Evolutionary conservation across 2,797 vertebrate species (phyloP).

Genomic region (Sebastes diploproa): DNA sequence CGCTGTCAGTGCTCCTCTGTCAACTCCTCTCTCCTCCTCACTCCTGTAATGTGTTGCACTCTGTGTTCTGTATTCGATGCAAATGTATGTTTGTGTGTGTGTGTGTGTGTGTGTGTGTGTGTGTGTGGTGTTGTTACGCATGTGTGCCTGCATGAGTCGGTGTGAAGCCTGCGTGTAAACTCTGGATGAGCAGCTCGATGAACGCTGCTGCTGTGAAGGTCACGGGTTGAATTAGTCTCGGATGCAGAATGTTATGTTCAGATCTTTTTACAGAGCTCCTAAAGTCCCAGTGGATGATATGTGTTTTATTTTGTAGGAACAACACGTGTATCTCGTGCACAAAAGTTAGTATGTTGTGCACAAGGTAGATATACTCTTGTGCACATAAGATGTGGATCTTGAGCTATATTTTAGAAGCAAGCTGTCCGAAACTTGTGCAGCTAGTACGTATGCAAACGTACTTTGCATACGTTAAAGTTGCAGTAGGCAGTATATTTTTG

Average conservation of each 20-base stretch:
- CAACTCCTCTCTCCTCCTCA: background rate
- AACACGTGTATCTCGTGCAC: background rate
- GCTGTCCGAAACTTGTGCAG: background rate
- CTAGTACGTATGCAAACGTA: too few species aligned
- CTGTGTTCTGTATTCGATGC: background rate
- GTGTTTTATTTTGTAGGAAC: background rate
- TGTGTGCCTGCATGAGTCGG: conserved; percentile 20
- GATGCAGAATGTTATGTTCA: background rate
- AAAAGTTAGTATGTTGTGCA: background rate
- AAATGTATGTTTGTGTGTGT: background rate
- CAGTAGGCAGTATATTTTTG: too few species aligned
- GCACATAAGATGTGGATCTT: background rate
- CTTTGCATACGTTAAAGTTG: background rate
- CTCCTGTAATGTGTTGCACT: background rate
- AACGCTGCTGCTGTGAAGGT: background rate
- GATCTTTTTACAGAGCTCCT: background rate
- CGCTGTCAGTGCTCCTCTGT: background rate
- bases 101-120: background rate
- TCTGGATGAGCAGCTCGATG: background rate
- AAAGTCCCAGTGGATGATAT: background rate
- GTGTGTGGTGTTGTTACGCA: conserved; percentile 18
- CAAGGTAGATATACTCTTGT: background rate
- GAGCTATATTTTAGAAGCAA: background rate
- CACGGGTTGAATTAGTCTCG: background rate
- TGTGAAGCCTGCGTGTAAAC: background rate